A percentile compares a stretch with the other conserved stretches of the same genome.
phyloP scores from a whole-genome alignment of 2,888 invertebrate genomes.

The Laothoe populi region DNA sequence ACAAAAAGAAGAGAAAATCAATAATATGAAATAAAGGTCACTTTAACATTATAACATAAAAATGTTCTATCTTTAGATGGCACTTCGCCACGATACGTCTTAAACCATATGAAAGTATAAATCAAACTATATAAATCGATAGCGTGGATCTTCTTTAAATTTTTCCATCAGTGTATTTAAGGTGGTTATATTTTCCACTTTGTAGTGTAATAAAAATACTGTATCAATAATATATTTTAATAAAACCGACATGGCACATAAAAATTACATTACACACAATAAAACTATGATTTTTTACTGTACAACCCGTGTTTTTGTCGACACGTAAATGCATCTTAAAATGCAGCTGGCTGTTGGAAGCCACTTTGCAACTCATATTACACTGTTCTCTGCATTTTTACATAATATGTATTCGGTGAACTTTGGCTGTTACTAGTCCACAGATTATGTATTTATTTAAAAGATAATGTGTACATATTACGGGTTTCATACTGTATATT shows the following conservation, averaged over 20 bases:
- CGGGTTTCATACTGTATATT: not conserved
- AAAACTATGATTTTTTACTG: slow-evolving; percentile 12
- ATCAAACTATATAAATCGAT: slow-evolving; percentile 31
- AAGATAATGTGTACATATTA: not conserved
- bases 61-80: too few species aligned
- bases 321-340: slow-evolving; percentile 62
- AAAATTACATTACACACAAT: slow-evolving; percentile 48
- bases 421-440: slow-evolving; percentile 3
- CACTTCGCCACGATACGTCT: too few species aligned
- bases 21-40: too few species aligned
- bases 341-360: slow-evolving; percentile 50
- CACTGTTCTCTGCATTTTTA: slow-evolving; percentile 11
- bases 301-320: slow-evolving; percentile 37
- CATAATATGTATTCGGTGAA: not conserved
- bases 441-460: not conserved
- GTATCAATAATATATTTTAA: slow-evolving; percentile 33
- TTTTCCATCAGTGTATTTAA: too few species aligned
- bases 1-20: too few species aligned
- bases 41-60: too few species aligned
- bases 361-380: slow-evolving; percentile 32
- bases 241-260: slow-evolving; percentile 34
- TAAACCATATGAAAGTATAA: too few species aligned
- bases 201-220: not conserved
- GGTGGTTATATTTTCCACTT: not conserved
- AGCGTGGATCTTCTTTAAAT: too few species aligned